These are phyloP conservation scores for Iguana delicatissima DNA, from an alignment of 2,797 vertebrate species.

Conservation along the genomic window DNA sequence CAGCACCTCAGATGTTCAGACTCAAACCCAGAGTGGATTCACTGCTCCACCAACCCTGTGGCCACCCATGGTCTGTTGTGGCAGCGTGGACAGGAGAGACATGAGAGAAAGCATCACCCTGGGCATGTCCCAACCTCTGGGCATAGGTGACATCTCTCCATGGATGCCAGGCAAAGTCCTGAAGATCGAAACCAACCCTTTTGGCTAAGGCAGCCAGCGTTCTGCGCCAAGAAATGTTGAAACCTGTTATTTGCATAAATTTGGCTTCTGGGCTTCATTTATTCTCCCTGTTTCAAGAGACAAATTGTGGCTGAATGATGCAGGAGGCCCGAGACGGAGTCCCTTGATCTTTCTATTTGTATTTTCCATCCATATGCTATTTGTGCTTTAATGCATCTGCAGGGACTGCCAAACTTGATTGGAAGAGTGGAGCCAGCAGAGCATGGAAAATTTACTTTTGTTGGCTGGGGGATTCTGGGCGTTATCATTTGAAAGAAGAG, in stretches of 20 bases:
- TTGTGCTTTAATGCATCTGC: background rate
- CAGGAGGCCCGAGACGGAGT: no score
- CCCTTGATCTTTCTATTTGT: background rate
- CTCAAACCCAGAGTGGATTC: no score
- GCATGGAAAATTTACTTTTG: background rate
- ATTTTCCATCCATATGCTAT: background rate
- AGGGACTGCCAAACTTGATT: background rate
- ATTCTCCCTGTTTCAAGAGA: background rate
- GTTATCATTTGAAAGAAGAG: background rate
- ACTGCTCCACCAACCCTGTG: no score
- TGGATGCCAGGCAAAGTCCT: no score
- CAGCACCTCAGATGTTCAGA: no score
- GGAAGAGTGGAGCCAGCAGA: background rate
- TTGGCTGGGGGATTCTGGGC: slow-evolving; percentile 4
- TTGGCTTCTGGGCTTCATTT: background rate
- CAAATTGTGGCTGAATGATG: background rate
- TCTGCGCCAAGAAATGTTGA: background rate
- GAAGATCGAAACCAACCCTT: no score
- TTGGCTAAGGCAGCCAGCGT: background rate
- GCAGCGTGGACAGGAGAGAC: background rate
- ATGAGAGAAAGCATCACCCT: no score
- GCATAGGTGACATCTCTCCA: background rate
- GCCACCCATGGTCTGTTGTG: background rate
- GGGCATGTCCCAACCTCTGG: background rate
- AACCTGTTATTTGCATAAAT: background rate